A percentile compares a stretch with the other conserved stretches of the same genome.
Conservation (phyloP, 2,888 invertebrate genomes). For the Apodemia hepburni region DNA sequence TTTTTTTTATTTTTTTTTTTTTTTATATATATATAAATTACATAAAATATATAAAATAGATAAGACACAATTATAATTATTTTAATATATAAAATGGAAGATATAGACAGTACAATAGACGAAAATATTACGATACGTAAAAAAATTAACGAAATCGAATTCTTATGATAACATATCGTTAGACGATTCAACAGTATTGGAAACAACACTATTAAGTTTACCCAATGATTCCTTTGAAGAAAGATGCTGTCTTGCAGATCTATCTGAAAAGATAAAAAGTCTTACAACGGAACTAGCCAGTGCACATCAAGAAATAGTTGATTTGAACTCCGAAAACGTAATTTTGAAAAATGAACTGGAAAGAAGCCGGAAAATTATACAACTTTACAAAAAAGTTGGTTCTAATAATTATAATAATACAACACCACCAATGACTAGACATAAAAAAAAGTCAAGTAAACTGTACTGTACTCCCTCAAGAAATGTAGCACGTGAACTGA, state of each 20-base stretch:
- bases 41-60: no score
- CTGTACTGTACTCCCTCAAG: neutral
- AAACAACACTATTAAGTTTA: constrained; percentile 1
- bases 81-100: no score
- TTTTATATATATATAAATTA: no score
- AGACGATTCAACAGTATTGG: neutral
- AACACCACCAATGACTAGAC: neutral
- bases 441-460: neutral
- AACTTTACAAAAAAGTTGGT: neutral
- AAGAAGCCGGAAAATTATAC: neutral
- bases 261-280: neutral
- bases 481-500: neutral
- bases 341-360: neutral
- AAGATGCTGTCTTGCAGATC: neutral
- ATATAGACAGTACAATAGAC: neutral
- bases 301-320: neutral
- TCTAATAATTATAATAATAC: neutral
- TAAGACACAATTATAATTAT: no score
- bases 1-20: no score
- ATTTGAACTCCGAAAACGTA: neutral
- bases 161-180: neutral
- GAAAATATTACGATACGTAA: neutral
- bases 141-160: neutral
- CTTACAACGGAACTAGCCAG: neutral
- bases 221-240: neutral